Base-by-base conservation (phyloP, 2,797 vertebrate species). In the Oryzias sinensis region DNA sequence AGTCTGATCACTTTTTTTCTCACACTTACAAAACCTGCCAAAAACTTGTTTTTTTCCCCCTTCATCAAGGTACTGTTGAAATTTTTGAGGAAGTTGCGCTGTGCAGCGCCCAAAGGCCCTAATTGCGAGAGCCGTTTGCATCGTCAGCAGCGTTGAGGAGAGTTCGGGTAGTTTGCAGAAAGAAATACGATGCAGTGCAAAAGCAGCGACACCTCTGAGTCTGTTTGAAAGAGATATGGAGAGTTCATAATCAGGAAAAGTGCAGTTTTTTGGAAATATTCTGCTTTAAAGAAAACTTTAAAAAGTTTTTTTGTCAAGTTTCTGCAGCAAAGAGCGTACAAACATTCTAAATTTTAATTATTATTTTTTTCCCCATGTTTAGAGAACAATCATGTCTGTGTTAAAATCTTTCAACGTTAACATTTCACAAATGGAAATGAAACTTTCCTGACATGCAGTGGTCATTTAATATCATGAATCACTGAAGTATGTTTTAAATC, bases 101-200 rank as follows among this genome's bases (percentile, higher is more conserved):
- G 22, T 43, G 24, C 25, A 44, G 16, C 41, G 47, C 60, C 49
- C 3, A 0, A 29, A 62, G 22, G 37, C 53, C 16, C 4, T 49
- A 48, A 64, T 50, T 51, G 18, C n/a, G 2, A 1, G 25, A 49
- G 25, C n/a, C 13, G 53, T 49, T 9, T 6, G 48, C 14, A 5
- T 43, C 57, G 33, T 37, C 78, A 88, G 76, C 51, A 79, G 15
- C 2, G 59, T 43, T 47, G 42, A 18, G 42, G 47, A n/a, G 45
- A 17, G 4, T 48, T 75, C 0, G 63, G 4, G 76, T 88, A 92
- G 90, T 94, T 97, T 73, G 89, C 84, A 17, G 95, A 94, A 27
- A 98, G 91, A 65, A 98, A 89, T 15, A 97, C 93, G 72, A 97
- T 92, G 64, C 85, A 91, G 87, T 98, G 94, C 4, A 95, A 81